phyloP scores from a whole-genome alignment of 1,140 invertebrate species.

The Macrobrachium nipponense region DNA sequence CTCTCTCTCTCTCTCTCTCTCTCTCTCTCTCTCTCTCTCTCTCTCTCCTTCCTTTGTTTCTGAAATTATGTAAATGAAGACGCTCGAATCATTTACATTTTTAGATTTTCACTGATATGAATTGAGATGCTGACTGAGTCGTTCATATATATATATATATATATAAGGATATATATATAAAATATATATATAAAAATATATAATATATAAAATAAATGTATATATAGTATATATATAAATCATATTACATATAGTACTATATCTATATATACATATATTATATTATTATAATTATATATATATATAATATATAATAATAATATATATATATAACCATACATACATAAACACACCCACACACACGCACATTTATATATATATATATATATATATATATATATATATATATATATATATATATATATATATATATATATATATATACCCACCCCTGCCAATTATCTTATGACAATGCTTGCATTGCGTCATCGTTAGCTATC shows the following conservation, averaged over 20 bases:
- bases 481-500: background rate
- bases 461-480: too few relatives aligned
- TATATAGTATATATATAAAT: constrained; percentile 21
- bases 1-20: constrained; percentile 27
- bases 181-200: constrained; percentile 9
- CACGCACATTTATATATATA: constrained; percentile 1
- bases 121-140: too few relatives aligned
- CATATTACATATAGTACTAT: background rate
- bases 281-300: background rate
- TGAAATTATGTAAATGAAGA: background rate
- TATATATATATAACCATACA: constrained; percentile 13
- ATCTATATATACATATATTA: background rate
- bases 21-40: constrained; percentile 28
- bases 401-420: constrained; percentile 30
- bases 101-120: too few relatives aligned
- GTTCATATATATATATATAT: background rate
- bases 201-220: background rate
- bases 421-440: constrained; percentile 13
- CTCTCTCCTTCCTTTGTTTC: background rate
- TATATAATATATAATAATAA: constrained; percentile 25
- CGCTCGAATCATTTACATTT: too few relatives aligned
- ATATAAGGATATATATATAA: background rate
- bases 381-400: constrained; percentile 20
- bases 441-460: background rate
- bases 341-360: background rate